Evolutionary conservation across 2,888 invertebrate genomes (phyloP).

Genomic region (Euclidia mi): DNA sequence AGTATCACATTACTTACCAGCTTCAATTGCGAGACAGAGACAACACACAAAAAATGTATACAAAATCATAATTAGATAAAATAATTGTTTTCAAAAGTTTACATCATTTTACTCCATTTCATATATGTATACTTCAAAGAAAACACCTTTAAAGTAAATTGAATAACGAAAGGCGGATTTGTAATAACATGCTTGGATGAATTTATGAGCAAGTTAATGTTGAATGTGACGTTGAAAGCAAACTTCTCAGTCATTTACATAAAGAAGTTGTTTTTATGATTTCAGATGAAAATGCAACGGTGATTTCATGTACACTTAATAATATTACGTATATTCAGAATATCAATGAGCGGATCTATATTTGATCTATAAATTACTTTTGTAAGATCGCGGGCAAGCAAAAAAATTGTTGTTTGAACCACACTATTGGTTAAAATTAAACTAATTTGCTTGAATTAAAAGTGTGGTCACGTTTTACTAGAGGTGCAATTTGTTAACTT

Average conservation of each 20-base stretch:
- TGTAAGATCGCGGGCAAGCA: too few species aligned
- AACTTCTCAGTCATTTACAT: not conserved
- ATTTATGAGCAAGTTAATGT: conserved; percentile 25
- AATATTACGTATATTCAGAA: too few species aligned
- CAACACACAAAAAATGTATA: conserved; percentile 6
- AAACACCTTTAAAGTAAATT: conserved; percentile 11
- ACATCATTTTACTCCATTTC: conserved; percentile 4
- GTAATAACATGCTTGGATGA: conserved; percentile 41
- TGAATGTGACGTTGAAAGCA: not conserved
- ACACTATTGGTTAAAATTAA: too few species aligned
- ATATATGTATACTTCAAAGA: conserved; percentile 2
- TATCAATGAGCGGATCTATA: too few species aligned
- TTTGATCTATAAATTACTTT: too few species aligned
- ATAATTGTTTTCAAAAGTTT: not conserved
- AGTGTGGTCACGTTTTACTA: too few species aligned
- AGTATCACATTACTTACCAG: conserved; percentile 18
- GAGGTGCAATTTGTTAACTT: too few species aligned
- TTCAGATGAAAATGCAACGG: too few species aligned
- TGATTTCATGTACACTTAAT: too few species aligned
- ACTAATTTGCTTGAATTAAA: too few species aligned
- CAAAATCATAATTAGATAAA: conserved; percentile 7
- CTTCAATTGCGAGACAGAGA: conserved; percentile 4
- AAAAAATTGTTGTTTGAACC: too few species aligned
- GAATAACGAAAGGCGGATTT: conserved; percentile 7
- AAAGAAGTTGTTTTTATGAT: too few species aligned